Base-by-base conservation (phyloP, 2,888 invertebrate genomes). In the Drosophila multiciliata region DNA sequence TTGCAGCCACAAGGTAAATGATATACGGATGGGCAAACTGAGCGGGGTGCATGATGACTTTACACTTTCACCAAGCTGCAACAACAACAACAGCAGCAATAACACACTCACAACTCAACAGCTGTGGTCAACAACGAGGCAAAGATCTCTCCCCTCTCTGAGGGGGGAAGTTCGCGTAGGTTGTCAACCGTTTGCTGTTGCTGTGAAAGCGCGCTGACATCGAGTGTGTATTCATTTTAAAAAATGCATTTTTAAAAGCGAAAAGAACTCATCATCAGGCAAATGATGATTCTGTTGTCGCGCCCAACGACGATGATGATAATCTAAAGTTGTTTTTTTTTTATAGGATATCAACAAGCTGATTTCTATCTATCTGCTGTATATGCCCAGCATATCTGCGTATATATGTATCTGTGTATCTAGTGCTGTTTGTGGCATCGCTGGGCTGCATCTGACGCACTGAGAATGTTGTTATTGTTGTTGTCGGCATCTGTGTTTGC, bases 261-360 rank as follows among this genome's bases (percentile, higher is more conserved):
- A 87, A 85, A 89, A 87, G 87, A 85, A 84, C 88, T 74, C 83
- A 75, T 87, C 79, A 87, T 85, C 73, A 87, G 75, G 55, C 65
- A 23, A 45, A 36, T 15, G 42, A 35, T 54, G 45, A 52, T 35
- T 54, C 15, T 48, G 52, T 45, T 60, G 60, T 58, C 26, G 64
- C 36, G 15, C 23, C 45, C 71, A 66, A 29, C 62, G 73, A 33
- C 62, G 60, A 42, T 70, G 77, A 73, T 83, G 84, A 83, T 89
- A 84, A 84, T 87, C 87, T 74, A 69, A 71, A 73, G 73, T 75
- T 55, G 66, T 73, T 73, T 67, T 53, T 53, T 26, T 49, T 60
- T 33, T 36, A 12, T 72, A 45, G 55, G 38, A 67, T 73, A 80
- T 67, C 73, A 66, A 80, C 54, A 67, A 68, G 73, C 48, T 58